Conservation (phyloP, 1,140 invertebrate species). For the Lordiphosa clarofinis region DNA sequence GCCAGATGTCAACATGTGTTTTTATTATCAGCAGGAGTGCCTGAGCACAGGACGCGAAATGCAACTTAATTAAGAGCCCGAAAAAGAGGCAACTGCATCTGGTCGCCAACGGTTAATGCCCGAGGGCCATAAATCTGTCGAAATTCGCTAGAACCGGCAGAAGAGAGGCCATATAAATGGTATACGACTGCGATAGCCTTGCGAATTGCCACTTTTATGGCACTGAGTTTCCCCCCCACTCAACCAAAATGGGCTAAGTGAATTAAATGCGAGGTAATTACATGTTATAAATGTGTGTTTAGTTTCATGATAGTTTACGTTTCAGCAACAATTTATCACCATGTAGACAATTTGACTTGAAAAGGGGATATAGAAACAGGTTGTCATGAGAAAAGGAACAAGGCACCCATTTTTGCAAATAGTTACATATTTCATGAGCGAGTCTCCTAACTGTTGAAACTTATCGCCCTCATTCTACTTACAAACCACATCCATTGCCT, state of each 20-base stretch:
- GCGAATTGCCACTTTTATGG: conserved; percentile 57
- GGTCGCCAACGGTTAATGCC: conserved; percentile 42
- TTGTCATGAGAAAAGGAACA: no score
- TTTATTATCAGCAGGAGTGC: conserved; percentile 57
- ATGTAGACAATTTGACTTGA: no score
- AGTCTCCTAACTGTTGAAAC: no score
- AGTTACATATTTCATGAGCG: no score
- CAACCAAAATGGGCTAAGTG: conserved; percentile 29
- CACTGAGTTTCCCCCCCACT: not conserved
- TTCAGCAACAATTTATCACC: no score
- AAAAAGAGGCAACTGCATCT: conserved; percentile 50
- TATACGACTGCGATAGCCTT: conserved; percentile 59
- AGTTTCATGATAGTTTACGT: conserved; percentile 34
- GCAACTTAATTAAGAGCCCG: conserved; percentile 60
- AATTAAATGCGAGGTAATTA: conserved; percentile 66
- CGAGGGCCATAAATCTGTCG: conserved; percentile 65
- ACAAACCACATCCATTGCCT: no score
- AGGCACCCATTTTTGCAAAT: no score
- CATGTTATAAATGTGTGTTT: conserved; percentile 56
- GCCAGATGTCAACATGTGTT: conserved; percentile 70
- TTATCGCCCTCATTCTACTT: no score
- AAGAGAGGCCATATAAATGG: conserved; percentile 54
- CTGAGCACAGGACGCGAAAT: conserved; percentile 43
- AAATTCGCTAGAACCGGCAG: conserved; percentile 50
- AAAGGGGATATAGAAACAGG: no score